A percentile compares a stretch with the other conserved stretches of the same genome.
Conservation (phyloP, 2,113 vertebrate species). For the Callaeas wilsoni region DNA sequence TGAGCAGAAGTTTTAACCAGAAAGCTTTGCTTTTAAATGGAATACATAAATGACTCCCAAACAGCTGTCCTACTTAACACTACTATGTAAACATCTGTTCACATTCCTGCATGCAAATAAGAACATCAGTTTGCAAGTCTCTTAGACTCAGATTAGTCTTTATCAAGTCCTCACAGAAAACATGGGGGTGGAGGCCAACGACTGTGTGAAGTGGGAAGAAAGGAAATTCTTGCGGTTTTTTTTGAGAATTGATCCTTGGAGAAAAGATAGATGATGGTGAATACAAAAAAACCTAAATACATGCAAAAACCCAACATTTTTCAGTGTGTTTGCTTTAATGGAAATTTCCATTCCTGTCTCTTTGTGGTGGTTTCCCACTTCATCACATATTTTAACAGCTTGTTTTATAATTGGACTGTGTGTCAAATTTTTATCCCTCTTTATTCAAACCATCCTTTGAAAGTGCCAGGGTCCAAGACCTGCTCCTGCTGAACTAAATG, state of each 20-base stretch:
- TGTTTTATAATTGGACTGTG: background rate
- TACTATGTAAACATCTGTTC: constrained; percentile 69
- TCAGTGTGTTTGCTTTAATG: background rate
- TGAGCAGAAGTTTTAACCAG: background rate
- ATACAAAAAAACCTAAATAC: background rate
- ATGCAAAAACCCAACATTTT: background rate
- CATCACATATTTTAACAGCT: background rate
- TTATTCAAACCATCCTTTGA: background rate
- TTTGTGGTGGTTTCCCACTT: background rate
- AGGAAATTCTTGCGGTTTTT: background rate
- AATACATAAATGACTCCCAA: constrained; percentile 48
- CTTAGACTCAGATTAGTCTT: constrained; percentile 34
- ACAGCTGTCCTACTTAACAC: constrained; percentile 65
- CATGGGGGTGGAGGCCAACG: background rate
- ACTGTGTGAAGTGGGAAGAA: background rate
- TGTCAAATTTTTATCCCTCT: background rate
- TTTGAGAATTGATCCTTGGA: background rate
- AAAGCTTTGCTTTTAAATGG: constrained; percentile 59
- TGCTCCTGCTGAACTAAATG: background rate
- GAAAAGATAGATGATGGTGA: background rate
- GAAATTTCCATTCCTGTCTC: background rate
- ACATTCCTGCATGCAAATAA: constrained; percentile 54
- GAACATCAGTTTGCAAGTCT: constrained; percentile 47
- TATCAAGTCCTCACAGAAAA: constrained; percentile 26
- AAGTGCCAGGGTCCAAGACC: background rate